These are phyloP conservation scores for Chlorocebus sabaeus DNA, from an alignment of 2,113 vertebrate species.

Conservation along the genomic window DNA sequence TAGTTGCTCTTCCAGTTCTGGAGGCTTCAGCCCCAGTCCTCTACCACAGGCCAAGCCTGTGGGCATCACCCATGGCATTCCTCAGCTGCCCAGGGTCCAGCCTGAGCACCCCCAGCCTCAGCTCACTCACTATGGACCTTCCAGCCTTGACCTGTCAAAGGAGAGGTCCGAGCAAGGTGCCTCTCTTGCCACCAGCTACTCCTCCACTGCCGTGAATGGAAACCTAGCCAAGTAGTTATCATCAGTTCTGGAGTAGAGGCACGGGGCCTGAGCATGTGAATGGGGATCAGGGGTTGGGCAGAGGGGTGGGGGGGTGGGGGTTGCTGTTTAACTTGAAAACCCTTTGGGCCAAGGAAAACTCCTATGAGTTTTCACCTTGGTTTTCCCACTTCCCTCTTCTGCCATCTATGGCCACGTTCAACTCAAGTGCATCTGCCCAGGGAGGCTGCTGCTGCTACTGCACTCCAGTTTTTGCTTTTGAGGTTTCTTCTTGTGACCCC, in stretches of 20 bases:
- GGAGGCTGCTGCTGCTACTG: slow-evolving; percentile 51
- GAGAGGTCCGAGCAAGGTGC: slow-evolving; percentile 69
- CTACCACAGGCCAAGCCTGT: slow-evolving; percentile 77
- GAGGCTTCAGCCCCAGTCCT: slow-evolving; percentile 75
- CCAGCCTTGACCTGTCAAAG: slow-evolving; percentile 76
- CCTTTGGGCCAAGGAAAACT: slow-evolving; percentile 50
- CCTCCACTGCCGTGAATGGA: slow-evolving; percentile 50
- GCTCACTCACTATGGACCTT: slow-evolving; percentile 67
- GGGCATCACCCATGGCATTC: slow-evolving; percentile 81
- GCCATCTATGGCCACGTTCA: not conserved
- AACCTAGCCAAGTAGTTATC: slow-evolving; percentile 69
- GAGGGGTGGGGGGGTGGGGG: accelerated
- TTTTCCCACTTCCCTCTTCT: slow-evolving; percentile 52
- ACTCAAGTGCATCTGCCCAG: slow-evolving; percentile 40
- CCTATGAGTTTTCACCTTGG: slow-evolving; percentile 58
- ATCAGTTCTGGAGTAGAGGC: not conserved
- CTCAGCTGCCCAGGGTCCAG: slow-evolving; percentile 70
- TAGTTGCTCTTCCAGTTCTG: slow-evolving; percentile 64
- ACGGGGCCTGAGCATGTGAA: slow-evolving; percentile 30
- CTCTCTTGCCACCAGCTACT: slow-evolving; percentile 62
- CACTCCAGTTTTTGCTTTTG: slow-evolving; percentile 48
- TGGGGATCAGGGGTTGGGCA: slow-evolving; percentile 10
- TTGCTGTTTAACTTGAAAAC: slow-evolving; percentile 48
- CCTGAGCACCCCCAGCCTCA: slow-evolving; percentile 46
- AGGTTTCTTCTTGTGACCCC: slow-evolving; percentile 49